These are phyloP conservation scores for Exephanes ischioxanthus DNA, from an alignment of 2,888 invertebrate genomes.

Conservation along the genomic window DNA sequence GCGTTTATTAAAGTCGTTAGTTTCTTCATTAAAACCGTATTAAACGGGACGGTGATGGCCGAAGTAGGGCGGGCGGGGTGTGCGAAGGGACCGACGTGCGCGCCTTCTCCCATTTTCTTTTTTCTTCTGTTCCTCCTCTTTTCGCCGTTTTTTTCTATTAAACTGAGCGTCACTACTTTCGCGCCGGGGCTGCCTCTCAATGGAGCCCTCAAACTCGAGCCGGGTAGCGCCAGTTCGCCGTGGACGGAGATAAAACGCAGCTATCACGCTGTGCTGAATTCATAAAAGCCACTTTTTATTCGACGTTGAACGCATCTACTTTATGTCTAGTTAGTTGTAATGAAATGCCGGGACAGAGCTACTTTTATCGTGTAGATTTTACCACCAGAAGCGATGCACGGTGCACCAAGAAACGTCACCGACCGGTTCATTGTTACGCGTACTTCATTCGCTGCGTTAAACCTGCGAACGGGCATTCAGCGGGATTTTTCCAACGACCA, in stretches of 20 bases:
- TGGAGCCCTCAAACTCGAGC: constrained; percentile 46
- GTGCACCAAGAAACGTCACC: not conserved
- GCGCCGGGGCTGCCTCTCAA: constrained; percentile 35
- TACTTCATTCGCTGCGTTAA: not conserved
- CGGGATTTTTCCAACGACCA: constrained; percentile 17
- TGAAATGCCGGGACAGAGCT: not conserved
- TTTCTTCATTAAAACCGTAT: constrained; percentile 72
- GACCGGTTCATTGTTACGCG: not conserved
- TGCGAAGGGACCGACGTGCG: constrained; percentile 19
- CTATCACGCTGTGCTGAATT: constrained; percentile 33
- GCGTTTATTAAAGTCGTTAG: constrained; percentile 77
- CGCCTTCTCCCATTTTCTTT: constrained; percentile 29
- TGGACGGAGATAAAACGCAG: constrained; percentile 22
- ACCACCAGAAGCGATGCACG: not conserved
- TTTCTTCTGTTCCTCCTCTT: not conserved
- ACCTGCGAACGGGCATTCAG: not conserved
- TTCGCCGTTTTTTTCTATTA: constrained; percentile 47
- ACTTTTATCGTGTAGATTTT: not conserved
- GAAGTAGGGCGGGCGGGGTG: not conserved
- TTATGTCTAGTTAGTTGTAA: constrained; percentile 18
- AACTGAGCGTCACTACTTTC: constrained; percentile 48
- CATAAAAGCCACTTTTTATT: constrained; percentile 59
- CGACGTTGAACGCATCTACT: constrained; percentile 36
- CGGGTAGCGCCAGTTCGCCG: not conserved
- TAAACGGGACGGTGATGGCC: constrained; percentile 53